phyloP scores from a whole-genome alignment of 2,113 vertebrate species.

The Cephalopterus ornatus region DNA sequence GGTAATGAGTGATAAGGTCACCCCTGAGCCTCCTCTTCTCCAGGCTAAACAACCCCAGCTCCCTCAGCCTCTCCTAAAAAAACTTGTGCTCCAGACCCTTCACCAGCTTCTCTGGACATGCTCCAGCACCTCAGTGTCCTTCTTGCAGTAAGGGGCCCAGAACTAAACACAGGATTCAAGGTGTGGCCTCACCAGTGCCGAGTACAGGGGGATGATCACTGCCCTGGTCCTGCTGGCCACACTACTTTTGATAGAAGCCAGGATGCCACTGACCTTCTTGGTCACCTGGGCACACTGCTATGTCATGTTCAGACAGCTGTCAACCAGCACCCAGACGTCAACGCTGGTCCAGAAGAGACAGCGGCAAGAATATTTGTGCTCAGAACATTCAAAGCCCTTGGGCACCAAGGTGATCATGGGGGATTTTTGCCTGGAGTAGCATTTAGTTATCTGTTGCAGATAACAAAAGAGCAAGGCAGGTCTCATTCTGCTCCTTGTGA shows the following conservation, averaged over 20 bases:
- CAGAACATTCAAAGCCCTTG: not conserved
- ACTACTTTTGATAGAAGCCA: not conserved
- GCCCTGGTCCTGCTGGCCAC: not conserved
- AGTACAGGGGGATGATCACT: not conserved
- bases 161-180: not conserved
- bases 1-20: not conserved
- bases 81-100: not conserved
- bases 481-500: not conserved
- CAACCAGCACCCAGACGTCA: rapidly evolving
- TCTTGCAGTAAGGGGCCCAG: not conserved
- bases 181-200: not conserved
- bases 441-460: not conserved
- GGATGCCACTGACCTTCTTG: not conserved
- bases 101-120: not conserved
- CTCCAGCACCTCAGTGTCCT: not conserved
- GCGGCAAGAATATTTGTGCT: not conserved
- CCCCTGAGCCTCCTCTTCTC: not conserved
- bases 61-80: not conserved
- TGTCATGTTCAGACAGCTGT: not conserved
- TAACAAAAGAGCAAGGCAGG: not conserved
- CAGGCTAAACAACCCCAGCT: not conserved
- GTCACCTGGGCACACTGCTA: not conserved
- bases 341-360: not conserved
- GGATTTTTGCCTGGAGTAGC: not conserved
- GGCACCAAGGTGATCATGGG: not conserved